Percentiles rank a stretch among this genome's conserved stretches.
These are phyloP conservation scores for Fissipunctia ypsillon DNA, from an alignment of 2,888 invertebrate species.

Conservation along the genomic window DNA sequence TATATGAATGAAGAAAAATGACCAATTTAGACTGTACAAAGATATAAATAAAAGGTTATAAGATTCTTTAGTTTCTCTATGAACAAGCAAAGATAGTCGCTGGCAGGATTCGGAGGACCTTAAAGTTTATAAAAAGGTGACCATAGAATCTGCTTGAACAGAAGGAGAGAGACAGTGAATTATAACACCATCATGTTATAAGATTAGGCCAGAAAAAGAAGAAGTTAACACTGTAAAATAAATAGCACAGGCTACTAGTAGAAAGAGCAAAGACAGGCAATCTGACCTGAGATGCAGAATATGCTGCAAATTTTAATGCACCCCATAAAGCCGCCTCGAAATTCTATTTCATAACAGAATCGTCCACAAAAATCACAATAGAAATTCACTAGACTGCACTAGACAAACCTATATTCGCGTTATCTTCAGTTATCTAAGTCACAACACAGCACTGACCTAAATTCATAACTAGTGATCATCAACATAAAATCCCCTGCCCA, in stretches of 20 bases:
- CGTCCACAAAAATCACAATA: conserved; percentile 3
- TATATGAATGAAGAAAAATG: conserved; percentile 1
- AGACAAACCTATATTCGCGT: conserved; percentile 58
- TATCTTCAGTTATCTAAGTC: conserved; percentile 72
- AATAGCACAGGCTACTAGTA: background rate
- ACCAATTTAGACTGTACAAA: background rate
- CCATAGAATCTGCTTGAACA: background rate
- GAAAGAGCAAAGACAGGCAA: background rate
- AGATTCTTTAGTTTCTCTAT: background rate
- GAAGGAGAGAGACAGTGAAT: background rate
- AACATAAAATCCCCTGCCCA: conserved; percentile 83
- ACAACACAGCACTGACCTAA: conserved; percentile 81
- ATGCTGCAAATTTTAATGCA: background rate
- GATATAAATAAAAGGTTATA: background rate
- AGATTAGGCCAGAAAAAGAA: background rate
- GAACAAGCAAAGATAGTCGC: background rate
- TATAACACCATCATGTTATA: background rate
- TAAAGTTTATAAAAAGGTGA: background rate
- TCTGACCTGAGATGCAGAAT: background rate
- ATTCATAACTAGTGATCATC: conserved; percentile 84
- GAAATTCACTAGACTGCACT: conserved; percentile 48
- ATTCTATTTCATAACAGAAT: background rate
- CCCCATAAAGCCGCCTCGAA: background rate
- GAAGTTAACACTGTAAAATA: background rate
- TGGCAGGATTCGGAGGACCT: background rate